These are phyloP conservation scores for Plumapathes pennacea DNA, from an alignment of 92 coral and sea anemone species.

Conservation along the genomic window DNA sequence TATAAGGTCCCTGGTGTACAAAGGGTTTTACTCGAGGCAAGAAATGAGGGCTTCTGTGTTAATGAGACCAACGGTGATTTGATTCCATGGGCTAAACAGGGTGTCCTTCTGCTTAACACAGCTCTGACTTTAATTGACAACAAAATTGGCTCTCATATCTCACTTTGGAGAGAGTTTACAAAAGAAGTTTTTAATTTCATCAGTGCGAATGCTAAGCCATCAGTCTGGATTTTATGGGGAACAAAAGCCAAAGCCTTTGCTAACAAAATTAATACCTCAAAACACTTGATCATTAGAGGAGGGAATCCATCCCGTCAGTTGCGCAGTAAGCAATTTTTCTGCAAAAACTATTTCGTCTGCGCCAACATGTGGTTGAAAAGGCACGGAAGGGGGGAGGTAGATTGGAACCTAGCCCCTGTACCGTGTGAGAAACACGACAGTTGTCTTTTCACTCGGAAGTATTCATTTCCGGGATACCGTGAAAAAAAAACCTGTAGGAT, in stretches of 20 bases:
- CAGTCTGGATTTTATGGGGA: conserved; percentile 61
- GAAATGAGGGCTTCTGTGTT: conserved; percentile 58
- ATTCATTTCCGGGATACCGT: conserved; percentile 26
- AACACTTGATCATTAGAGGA: conserved; percentile 47
- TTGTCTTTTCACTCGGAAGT: conserved; percentile 7
- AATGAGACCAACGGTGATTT: conserved; percentile 24
- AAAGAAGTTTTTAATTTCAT: conserved; percentile 27
- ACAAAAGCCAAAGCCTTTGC: conserved; percentile 33
- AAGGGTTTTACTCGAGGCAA: conserved; percentile 56
- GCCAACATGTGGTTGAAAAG: conserved; percentile 42
- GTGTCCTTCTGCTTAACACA: conserved; percentile 48
- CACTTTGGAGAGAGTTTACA: conserved; percentile 34
- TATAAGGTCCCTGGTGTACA: conserved; percentile 49
- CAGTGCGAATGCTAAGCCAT: conserved; percentile 27
- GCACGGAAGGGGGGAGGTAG: conserved; percentile 35
- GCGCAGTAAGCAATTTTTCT: conserved; percentile 19
- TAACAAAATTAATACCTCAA: conserved; percentile 25
- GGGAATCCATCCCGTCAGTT: conserved; percentile 63
- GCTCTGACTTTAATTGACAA: conserved; percentile 39
- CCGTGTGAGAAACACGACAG: conserved; percentile 53
- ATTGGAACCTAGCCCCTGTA: conserved; percentile 52
- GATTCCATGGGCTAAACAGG: conserved; percentile 45
- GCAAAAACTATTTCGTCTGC: conserved; percentile 47
- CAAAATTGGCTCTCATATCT: conserved; percentile 46
- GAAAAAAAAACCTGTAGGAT: conserved; percentile 22